Evolutionary conservation across 1,140 invertebrate genomes (phyloP), one percentile per base, ranked within the genome.

Genomic region (Helicoverpa armigera): DNA sequence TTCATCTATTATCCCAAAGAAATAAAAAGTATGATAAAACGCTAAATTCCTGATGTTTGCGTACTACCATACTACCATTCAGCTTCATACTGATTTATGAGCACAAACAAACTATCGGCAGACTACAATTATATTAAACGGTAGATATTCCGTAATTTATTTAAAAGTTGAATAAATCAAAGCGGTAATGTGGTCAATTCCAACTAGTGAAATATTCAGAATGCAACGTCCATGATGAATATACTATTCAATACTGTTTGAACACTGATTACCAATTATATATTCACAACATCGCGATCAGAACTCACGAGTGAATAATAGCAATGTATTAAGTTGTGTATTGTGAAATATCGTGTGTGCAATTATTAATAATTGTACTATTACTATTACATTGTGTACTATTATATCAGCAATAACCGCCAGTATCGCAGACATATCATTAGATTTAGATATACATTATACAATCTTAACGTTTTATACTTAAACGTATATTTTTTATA

Each of bases 341-440:
- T 78, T 77, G 75, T 63, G 79, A 14, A 53, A 67, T 73, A 74
- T 60, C 51, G 13, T 43, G 5, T 79, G 72, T 82, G 80, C 61
- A 51, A 69, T 51, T 80, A 73, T 67, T 31, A 65, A 78, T 69
- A 75, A 58, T 53, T 77, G 60, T 50, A 70, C 67, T 70, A 70
- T 70, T 58, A 58, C 56, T 73, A 56, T 56, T 73, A 35, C 35
- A 35, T 43, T 74, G 53, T 31, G 29, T 63, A 63, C 60, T 70
- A 70, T 18, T 82, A 74, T 85, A 82, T 86, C 85, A 92, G 89
- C 88, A 92, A 91, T 90, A 90, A 70, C 84, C 88, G 87, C 89
- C 90, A 81, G 89, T 92, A 94, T 94, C 93, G 83, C 89, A 91
- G 80, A 94, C 93, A 94, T 94, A 94, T 94, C 93, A 94, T 80